phyloP scores from a whole-genome alignment of 1,140 invertebrate genomes.

The Mactra quadrangularis region DNA sequence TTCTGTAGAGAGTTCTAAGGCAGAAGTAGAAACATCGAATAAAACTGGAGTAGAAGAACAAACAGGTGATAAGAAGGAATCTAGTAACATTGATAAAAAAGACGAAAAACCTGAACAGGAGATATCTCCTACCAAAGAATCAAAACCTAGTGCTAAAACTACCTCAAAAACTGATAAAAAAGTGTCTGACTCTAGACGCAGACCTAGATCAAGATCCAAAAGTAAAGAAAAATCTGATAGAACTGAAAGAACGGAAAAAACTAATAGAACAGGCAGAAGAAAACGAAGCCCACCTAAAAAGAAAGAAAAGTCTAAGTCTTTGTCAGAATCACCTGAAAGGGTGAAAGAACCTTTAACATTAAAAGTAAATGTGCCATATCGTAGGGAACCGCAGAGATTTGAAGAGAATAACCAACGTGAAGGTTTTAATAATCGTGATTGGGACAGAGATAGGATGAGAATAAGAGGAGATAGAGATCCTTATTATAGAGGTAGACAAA shows the following conservation, averaged over 20 bases:
- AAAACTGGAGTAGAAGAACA: too few relatives aligned
- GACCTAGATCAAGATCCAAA: constrained; percentile 31
- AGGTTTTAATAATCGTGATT: constrained; percentile 7
- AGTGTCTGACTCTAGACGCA: neutral
- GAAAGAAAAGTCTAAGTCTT: constrained; percentile 19
- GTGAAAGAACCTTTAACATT: constrained; percentile 49
- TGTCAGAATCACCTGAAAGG: constrained; percentile 38
- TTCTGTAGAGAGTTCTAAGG: constrained; percentile 8
- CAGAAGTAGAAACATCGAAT: neutral
- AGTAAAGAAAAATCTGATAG: constrained; percentile 16
- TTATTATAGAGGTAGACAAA: constrained; percentile 13
- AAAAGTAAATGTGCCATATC: constrained; percentile 25
- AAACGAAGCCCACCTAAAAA: constrained; percentile 28
- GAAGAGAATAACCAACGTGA: constrained; percentile 5
- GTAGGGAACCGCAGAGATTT: neutral
- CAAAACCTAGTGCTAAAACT: neutral
- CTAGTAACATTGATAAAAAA: too few relatives aligned
- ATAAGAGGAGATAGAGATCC: constrained; percentile 5
- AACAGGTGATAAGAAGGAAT: too few relatives aligned
- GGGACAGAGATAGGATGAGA: constrained; percentile 8
- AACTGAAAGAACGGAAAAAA: neutral
- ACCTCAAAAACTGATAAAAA: neutral
- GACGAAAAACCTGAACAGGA: too few relatives aligned
- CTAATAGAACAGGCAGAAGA: neutral
- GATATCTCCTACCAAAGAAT: neutral